A percentile compares a stretch with the other conserved stretches of the same genome.
phyloP scores from a whole-genome alignment of 2,888 invertebrate species.

The Argyresthia goedartella region DNA sequence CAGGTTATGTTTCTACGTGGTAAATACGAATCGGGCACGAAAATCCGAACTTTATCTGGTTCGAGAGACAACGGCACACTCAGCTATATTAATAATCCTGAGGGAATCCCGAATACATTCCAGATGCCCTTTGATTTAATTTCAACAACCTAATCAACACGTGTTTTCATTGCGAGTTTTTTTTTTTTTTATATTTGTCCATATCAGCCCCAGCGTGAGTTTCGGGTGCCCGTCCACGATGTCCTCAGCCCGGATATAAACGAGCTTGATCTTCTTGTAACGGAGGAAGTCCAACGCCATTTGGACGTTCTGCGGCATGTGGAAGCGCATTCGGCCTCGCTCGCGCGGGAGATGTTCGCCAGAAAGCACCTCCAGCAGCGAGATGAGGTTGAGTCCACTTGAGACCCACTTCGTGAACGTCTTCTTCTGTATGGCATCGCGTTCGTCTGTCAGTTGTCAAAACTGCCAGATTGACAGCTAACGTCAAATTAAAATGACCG shows the following conservation, averaged over 20 bases:
- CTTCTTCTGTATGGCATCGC: slow-evolving; percentile 99
- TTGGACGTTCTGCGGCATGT: slow-evolving; percentile 98
- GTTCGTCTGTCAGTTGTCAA: too few species aligned
- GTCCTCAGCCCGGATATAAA: slow-evolving; percentile 99
- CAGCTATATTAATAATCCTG: too few species aligned
- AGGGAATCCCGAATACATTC: too few species aligned
- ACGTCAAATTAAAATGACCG: too few species aligned
- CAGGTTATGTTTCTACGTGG: too few species aligned
- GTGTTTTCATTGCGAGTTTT: too few species aligned
- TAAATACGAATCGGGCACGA: too few species aligned
- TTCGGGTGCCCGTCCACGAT: slow-evolving; percentile 99
- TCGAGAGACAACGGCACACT: too few species aligned
- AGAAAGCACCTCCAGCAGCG: slow-evolving; percentile 98
- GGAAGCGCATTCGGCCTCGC: slow-evolving; percentile 97
- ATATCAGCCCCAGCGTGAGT: slow-evolving; percentile 96
- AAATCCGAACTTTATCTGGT: too few species aligned
- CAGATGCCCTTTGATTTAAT: too few species aligned
- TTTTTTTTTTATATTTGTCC: slow-evolving; percentile 99
- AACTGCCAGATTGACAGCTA: too few species aligned
- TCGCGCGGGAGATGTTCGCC: slow-evolving; percentile 98
- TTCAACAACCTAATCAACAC: too few species aligned
- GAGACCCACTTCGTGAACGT: slow-evolving; percentile 99
- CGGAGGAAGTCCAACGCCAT: slow-evolving; percentile 95
- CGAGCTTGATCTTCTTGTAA: slow-evolving; percentile 94
- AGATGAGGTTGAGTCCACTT: slow-evolving; percentile 99